Conservation (phyloP, 2,888 invertebrate species). For the Crocallis elinguaria region DNA sequence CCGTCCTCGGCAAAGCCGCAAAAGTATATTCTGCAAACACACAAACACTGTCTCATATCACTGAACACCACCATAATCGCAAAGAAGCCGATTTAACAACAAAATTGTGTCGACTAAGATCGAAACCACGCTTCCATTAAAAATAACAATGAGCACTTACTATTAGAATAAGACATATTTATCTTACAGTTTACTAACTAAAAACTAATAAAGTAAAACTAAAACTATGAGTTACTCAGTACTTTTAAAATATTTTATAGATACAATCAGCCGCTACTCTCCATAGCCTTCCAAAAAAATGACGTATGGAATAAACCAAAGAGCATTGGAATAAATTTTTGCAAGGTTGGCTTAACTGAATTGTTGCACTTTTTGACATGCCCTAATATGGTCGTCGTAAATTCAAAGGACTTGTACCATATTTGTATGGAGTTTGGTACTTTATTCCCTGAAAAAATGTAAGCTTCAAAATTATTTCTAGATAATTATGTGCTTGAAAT, state of each 20-base stretch:
- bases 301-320: slow-evolving; percentile 69
- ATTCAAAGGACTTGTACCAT: no score
- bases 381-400: slow-evolving; percentile 71
- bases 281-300: slow-evolving; percentile 72
- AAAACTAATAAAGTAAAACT: slow-evolving; percentile 54
- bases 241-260: slow-evolving; percentile 66
- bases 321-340: no score
- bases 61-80: slow-evolving; percentile 34
- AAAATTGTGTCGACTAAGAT: slow-evolving; percentile 37
- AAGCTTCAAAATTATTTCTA: no score
- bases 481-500: no score
- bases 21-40: slow-evolving; percentile 91
- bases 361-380: slow-evolving; percentile 51
- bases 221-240: slow-evolving; percentile 59
- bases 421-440: no score
- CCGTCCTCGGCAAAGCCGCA: slow-evolving; percentile 97
- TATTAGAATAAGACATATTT: slow-evolving; percentile 79
- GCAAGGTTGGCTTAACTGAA: slow-evolving; percentile 53
- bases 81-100: slow-evolving; percentile 42
- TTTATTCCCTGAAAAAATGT: no score
- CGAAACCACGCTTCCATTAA: slow-evolving; percentile 49
- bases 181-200: slow-evolving; percentile 61
- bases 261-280: slow-evolving; percentile 77
- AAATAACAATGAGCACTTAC: slow-evolving; percentile 63
- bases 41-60: slow-evolving; percentile 42